These are phyloP conservation scores for Tetheella fluctuosa DNA, from an alignment of 2,888 invertebrate genomes.

Conservation along the genomic window DNA sequence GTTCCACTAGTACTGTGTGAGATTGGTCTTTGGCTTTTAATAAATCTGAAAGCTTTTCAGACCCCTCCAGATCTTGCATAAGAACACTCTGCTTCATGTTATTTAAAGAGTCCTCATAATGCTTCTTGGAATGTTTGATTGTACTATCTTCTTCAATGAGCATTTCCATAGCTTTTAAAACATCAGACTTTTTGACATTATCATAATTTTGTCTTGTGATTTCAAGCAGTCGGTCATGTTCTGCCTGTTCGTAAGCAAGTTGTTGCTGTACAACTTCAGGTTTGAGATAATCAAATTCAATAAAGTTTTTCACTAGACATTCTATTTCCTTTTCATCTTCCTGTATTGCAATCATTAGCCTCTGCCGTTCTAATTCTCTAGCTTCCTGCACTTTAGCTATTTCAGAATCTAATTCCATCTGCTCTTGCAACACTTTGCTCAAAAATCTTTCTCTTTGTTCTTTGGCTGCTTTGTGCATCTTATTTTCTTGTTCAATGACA, in stretches of 20 bases:
- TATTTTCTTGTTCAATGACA: constrained; percentile 86
- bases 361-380: constrained; percentile 85
- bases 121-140: constrained; percentile 83
- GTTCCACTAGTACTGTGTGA: constrained; percentile 84
- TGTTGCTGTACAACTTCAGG: constrained; percentile 86
- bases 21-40: constrained; percentile 86
- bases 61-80: constrained; percentile 84
- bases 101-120: constrained; percentile 86
- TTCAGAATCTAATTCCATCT: constrained; percentile 86
- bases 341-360: constrained; percentile 85
- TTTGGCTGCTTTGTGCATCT: constrained; percentile 86
- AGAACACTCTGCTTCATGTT: constrained; percentile 86
- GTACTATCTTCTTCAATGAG: constrained; percentile 87
- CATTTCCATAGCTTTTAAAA: constrained; percentile 88
- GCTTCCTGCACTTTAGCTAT: constrained; percentile 87
- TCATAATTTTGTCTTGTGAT: constrained; percentile 84
- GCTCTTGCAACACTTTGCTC: constrained; percentile 82
- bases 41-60: constrained; percentile 84
- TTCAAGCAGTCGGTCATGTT: constrained; percentile 87
- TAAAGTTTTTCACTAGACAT: constrained; percentile 85
- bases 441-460: constrained; percentile 85
- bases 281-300: constrained; percentile 82
- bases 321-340: constrained; percentile 87
- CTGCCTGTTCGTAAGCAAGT: constrained; percentile 86
- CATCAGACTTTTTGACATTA: constrained; percentile 86